Base-by-base conservation (phyloP, 2,797 vertebrate genomes). In the Peromyscus attwateri region DNA sequence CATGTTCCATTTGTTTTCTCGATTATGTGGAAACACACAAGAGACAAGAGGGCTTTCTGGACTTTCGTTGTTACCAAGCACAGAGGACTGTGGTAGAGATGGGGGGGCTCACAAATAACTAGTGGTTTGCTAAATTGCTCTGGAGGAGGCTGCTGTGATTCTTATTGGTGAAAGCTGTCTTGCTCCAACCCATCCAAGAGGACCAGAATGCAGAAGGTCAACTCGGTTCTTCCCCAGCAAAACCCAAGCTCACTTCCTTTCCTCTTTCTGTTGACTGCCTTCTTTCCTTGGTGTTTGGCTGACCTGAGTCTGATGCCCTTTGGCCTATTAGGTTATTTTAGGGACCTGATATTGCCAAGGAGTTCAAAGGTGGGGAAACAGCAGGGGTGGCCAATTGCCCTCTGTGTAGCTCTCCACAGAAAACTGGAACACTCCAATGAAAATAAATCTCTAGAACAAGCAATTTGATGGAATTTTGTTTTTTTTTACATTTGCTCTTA, bases 121-220 rank as follows among this genome's bases (percentile, higher is more conserved):
- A 6, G 3, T 46, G 31, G 31, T 91, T 89, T 81, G 75, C 62
- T 46, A 40, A 57, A 13, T 80, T 34, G 73, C 70, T 82, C 73
- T 21, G 87, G 55, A 73, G 79, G 55, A 85, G 73, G 60, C 27
- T 0, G 0, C 8, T 82, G 52, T 9, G 40, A 37, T 34, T 93
- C 64, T 91, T 49, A 64, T 76, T 66, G 70, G 29, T 52, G 75
- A 46, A 87, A 43, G 49, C 14, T 94, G 7, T 68, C 66, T 92
- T 77, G 43, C 62, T 89, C n/a, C 5, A 94, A 6, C n/a, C n/a
- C 91, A 31, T 89, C 73, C 46, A n/a, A 71, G 81, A 57, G 57
- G 25, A 70, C 46, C 46, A 81, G 92, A 96, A 83, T 49, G 64
- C 76, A 75, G 91, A 87, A 94, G 91, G 83, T 92, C 71, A 91